Evolutionary conservation across 1,140 invertebrate genomes (phyloP), one percentile per base, ranked within the genome.

Genomic region (Rhagoletis zephyria): DNA sequence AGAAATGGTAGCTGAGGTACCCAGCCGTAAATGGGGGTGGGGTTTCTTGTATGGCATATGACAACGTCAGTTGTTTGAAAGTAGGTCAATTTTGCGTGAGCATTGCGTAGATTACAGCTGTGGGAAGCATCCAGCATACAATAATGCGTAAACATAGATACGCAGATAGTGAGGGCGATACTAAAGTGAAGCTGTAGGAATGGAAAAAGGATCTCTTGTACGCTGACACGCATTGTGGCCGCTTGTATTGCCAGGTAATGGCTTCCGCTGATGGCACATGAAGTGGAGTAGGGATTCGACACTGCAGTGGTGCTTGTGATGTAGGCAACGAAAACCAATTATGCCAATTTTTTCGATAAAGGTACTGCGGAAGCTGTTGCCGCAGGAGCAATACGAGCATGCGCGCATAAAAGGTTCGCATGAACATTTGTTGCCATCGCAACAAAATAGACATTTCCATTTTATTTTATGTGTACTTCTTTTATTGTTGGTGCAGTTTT

Each of bases 31-130:
- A 30, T 30, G 30, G 40, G 14, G 42, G 30, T 45, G 12, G 40
- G 45, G 14, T 12, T 14, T 30, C 5, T 19, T 0, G 74, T 56
- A n/a, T 19, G 51, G n/a, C 74, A 7, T 81, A 81, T 81, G 74
- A 12, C 48, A 30, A 81, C 48, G 48, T 5, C 48, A 40, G 74
- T 59, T 81, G 14, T n/a, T 56, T 7, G 74, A 56, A 81, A 81
- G 48, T 81, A 59, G 74, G 74, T 81, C 74, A 81, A 81, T 81
- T 81, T 19, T 81, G 74, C 74, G 74, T 81, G n/a, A 51, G 48
- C 19, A 81, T 9, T 16, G 7, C 48, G 74, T 19, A 56, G 74
- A 81, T 81, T 19, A 81, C 48, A 81, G 74, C 74, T 81, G 48
- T 48, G 48, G 74, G 30, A 67, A 40, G 6, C 30, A 40, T n/a